These are phyloP conservation scores for Fregetta grallaria DNA, from an alignment of 2,113 vertebrate genomes.

Conservation along the genomic window DNA sequence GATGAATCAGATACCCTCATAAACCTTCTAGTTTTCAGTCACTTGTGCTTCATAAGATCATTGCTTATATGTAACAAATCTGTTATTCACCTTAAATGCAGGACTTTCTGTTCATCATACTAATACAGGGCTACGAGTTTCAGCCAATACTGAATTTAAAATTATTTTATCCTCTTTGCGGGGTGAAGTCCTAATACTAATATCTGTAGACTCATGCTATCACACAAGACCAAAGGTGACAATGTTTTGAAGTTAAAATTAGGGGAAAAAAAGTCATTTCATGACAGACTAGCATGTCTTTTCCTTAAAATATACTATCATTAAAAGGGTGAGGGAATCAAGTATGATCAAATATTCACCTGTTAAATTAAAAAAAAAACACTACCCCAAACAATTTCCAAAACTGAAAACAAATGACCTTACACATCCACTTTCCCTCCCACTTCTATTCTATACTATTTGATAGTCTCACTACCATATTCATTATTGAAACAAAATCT, in stretches of 20 bases:
- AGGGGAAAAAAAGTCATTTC: not conserved
- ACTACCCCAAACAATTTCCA: not conserved
- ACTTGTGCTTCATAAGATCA: not conserved
- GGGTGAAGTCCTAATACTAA: not conserved
- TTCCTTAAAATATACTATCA: not conserved
- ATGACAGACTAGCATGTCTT: not conserved
- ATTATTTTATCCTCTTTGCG: not conserved
- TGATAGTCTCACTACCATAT: not conserved
- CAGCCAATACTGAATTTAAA: not conserved
- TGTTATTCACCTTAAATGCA: not conserved
- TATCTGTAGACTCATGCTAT: not conserved
- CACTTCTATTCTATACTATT: not conserved
- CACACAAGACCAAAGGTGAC: not conserved
- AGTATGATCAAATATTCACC: not conserved
- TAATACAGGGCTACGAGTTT: not conserved
- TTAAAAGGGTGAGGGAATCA: not conserved
- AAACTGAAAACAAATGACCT: not conserved
- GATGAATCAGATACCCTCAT: not conserved
- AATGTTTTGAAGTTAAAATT: not conserved
- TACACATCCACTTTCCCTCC: not conserved
- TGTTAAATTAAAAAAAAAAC: not conserved
- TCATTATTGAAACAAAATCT: not conserved
- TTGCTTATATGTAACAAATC: not conserved
- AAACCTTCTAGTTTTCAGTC: not conserved
- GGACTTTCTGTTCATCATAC: not conserved